phyloP scores from a whole-genome alignment of 2,888 invertebrate species.

The Troilus luridus region DNA sequence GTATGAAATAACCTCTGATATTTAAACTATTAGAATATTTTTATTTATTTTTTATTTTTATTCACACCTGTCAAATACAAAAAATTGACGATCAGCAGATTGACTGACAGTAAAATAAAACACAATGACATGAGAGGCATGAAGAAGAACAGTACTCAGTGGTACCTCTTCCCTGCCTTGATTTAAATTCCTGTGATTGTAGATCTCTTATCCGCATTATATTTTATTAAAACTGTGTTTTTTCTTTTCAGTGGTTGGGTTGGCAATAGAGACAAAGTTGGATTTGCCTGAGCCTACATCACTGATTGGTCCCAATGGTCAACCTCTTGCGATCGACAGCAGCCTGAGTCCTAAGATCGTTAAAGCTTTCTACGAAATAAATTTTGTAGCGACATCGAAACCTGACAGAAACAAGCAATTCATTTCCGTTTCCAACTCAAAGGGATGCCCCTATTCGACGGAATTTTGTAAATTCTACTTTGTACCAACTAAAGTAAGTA shows the following conservation, averaged over 20 bases:
- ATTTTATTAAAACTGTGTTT: neutral
- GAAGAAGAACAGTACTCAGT: too few relatives aligned
- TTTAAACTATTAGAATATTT: neutral
- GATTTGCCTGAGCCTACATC: constrained; percentile 57
- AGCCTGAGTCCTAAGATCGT: constrained; percentile 63
- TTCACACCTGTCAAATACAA: too few relatives aligned
- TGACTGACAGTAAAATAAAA: too few relatives aligned
- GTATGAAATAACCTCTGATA: neutral
- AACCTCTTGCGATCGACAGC: constrained; percentile 57
- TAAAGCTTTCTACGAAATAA: constrained; percentile 63
- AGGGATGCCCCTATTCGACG: constrained; percentile 59
- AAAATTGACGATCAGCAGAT: too few relatives aligned
- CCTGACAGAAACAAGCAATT: constrained; percentile 46
- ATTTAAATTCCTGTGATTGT: too few relatives aligned
- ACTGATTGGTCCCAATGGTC: constrained; percentile 31
- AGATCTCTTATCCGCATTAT: too few relatives aligned
- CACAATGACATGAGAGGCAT: too few relatives aligned
- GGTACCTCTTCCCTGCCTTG: too few relatives aligned
- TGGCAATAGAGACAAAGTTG: constrained; percentile 60
- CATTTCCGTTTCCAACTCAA: constrained; percentile 57
- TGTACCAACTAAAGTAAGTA: constrained; percentile 59
- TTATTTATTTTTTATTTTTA: too few relatives aligned
- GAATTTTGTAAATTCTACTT: constrained; percentile 62
- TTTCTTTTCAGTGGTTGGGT: constrained; percentile 55
- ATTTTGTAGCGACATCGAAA: constrained; percentile 59